A percentile compares a stretch with the other conserved stretches of the same genome.
These are phyloP conservation scores for Euplagia quadripunctaria DNA, from an alignment of 2,888 invertebrate genomes.

Conservation along the genomic window DNA sequence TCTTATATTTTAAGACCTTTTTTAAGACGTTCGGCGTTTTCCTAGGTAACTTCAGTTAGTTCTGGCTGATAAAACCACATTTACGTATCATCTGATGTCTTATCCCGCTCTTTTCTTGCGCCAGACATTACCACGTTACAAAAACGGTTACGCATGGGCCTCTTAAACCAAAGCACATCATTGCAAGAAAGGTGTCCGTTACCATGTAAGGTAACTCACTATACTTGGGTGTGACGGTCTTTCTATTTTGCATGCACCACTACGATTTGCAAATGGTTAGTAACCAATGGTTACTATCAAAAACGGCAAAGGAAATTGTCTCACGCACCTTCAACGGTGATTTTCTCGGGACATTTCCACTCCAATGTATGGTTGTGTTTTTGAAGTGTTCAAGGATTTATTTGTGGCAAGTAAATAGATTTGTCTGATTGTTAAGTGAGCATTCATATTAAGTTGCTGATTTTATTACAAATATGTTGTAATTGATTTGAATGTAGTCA, in stretches of 20 bases:
- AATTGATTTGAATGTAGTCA: too few relatives aligned
- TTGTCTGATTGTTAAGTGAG: background rate
- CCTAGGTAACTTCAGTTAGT: too few relatives aligned
- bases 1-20: too few relatives aligned
- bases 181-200: constrained; percentile 62
- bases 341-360: constrained; percentile 17
- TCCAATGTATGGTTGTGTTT: constrained; percentile 15
- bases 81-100: background rate
- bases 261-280: constrained; percentile 72
- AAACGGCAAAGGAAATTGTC: constrained; percentile 74
- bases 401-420: background rate
- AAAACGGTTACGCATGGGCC: constrained; percentile 62
- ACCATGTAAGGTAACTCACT: constrained; percentile 66
- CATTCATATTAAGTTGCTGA: background rate
- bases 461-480: background rate
- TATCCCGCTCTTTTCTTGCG: constrained; percentile 25
- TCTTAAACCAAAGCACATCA: constrained; percentile 63
- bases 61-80: background rate
- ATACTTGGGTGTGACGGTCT: constrained; percentile 64
- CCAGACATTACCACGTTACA: constrained; percentile 51
- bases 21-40: too few relatives aligned
- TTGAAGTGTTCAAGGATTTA: constrained; percentile 3
- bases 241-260: constrained; percentile 72
- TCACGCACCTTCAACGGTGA: constrained; percentile 56
- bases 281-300: constrained; percentile 66